Conservation (phyloP, 2,797 vertebrate species). For the Pelochelys cantorii region DNA sequence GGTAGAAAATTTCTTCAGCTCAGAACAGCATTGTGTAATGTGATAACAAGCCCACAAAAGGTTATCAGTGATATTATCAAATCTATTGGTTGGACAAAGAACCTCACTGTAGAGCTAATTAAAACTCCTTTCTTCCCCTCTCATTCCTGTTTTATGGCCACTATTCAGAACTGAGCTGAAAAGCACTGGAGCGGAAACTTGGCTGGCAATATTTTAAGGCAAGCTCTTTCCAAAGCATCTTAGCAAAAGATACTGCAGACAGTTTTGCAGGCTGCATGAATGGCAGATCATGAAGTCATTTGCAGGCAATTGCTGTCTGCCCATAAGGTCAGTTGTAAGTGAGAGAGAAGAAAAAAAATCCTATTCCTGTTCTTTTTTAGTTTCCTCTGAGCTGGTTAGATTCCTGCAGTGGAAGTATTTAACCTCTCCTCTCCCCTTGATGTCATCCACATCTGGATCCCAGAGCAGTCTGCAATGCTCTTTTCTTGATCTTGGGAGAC, state of each 20-base stretch:
- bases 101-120: constrained; percentile 78
- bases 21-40: constrained; percentile 57
- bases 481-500: not conserved
- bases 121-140: constrained; percentile 75
- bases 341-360: not conserved
- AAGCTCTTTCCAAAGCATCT: constrained; percentile 64
- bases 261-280: constrained; percentile 45
- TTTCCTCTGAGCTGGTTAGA: not conserved
- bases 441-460: not conserved
- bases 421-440: not conserved
- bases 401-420: constrained; percentile 5
- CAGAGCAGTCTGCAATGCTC: not conserved
- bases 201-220: constrained; percentile 67
- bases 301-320: constrained; percentile 58
- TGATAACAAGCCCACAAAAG: constrained; percentile 60
- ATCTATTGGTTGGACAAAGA: constrained; percentile 77
- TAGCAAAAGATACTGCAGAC: constrained; percentile 53
- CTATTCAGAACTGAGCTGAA: constrained; percentile 69
- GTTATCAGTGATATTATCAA: constrained; percentile 76
- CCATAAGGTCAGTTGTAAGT: constrained; percentile 22
- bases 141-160: constrained; percentile 64
- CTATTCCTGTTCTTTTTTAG: constrained; percentile 13
- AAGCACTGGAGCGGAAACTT: constrained; percentile 74
- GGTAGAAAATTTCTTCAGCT: constrained; percentile 72
- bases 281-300: constrained; percentile 39